Evolutionary conservation across 2,888 invertebrate genomes (phyloP).

Genomic region (Andrena praecox): DNA sequence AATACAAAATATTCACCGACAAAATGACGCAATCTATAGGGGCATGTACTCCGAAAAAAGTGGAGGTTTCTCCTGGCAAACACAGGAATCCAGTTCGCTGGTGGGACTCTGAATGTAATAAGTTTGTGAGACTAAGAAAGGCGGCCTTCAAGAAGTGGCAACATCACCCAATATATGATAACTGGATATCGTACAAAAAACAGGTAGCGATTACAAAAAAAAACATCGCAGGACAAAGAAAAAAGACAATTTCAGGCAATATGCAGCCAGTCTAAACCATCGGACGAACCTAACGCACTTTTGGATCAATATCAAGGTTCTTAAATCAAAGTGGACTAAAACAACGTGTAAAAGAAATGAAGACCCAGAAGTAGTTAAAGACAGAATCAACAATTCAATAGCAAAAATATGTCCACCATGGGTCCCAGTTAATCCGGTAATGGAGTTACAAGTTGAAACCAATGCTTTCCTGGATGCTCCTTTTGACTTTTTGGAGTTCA

Average conservation of each 20-base stretch:
- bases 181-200: constrained; percentile 3
- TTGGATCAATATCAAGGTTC: constrained; percentile 8
- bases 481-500: neutral
- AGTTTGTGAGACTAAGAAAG: neutral
- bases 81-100: neutral
- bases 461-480: neutral
- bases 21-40: neutral
- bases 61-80: neutral
- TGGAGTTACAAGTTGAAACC: neutral
- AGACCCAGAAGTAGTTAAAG: neutral
- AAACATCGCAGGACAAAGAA: neutral
- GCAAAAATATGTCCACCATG: constrained; percentile 16
- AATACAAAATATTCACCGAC: neutral
- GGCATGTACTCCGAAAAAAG: neutral
- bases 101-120: constrained; percentile 3
- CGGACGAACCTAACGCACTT: neutral
- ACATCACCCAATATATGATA: neutral
- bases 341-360: too few relatives aligned
- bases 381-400: neutral
- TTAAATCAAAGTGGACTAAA: constrained; percentile 5
- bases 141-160: neutral
- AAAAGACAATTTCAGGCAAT: neutral
- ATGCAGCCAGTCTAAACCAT: neutral
- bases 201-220: neutral
- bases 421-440: neutral